Percentiles rank a stretch among this genome's conserved stretches.
These are phyloP conservation scores for Atethmia centrago DNA, from an alignment of 2,888 invertebrate genomes.

Conservation along the genomic window DNA sequence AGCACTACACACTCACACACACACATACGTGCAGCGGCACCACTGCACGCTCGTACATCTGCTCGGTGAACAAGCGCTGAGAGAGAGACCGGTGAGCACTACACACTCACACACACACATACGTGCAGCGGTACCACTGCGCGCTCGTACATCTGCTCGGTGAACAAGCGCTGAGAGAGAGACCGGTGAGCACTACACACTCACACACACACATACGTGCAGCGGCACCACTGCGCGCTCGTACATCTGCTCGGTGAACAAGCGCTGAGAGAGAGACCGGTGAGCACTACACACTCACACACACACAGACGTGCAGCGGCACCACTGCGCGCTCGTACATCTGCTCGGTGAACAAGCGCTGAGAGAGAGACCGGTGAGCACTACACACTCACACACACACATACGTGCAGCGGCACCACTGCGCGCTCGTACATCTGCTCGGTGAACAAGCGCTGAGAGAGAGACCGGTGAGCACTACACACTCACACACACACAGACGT, in stretches of 20 bases:
- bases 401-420: neutral
- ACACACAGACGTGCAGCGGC: neutral
- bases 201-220: neutral
- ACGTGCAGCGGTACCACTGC: slow-evolving; percentile 22
- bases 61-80: neutral
- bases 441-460: slow-evolving; percentile 8
- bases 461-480: slow-evolving; percentile 1
- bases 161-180: slow-evolving; percentile 13
- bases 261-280: slow-evolving; percentile 13
- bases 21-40: neutral
- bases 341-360: slow-evolving; percentile 13
- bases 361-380: slow-evolving; percentile 4
- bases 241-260: slow-evolving; percentile 14
- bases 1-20: neutral
- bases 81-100: neutral
- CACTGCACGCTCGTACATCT: neutral
- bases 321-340: slow-evolving; percentile 12
- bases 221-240: slow-evolving; percentile 26
- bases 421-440: slow-evolving; percentile 12
- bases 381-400: neutral
- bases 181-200: slow-evolving; percentile 7
- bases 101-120: neutral
- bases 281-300: neutral
- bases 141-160: slow-evolving; percentile 21
- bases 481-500: neutral